Base-by-base conservation (phyloP, 2,797 vertebrate genomes). In the Sarcoramphus papa region DNA sequence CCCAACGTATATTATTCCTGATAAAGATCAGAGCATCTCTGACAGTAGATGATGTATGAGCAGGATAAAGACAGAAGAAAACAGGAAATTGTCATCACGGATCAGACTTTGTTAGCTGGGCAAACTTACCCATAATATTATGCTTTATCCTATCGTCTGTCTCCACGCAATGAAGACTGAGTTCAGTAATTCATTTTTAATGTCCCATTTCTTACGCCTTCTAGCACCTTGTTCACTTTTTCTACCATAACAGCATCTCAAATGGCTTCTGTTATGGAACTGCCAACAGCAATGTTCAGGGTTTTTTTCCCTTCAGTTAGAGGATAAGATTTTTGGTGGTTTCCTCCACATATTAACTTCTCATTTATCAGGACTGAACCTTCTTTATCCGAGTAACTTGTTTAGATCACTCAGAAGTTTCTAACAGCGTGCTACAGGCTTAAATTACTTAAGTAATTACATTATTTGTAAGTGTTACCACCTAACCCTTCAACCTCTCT, bases 151-250 rank as follows among this genome's bases (percentile, higher is more conserved):
- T 79, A 56, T 59, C 27, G 9, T 72, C 81, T 91, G 50, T 88
- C 91, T 92, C 35, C 76, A 65, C 1, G 7, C 85, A 91, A 65
- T 68, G 68, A 93, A 94, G 91, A 68, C 72, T 3, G 14, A 94
- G 82, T 25, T 93, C 79, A 80, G 91, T 84, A 94, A 96, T 93
- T 88, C 54, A 95, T 92, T 96, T 96, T 91, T 96, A 94, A 95
- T 90, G 79, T 57, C 75, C 57, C 81, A 92, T 95, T 96, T 93
- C 93, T 93, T 94, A 93, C 25, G 13, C 88, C 89, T 94, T 95
- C 95, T 43, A 96, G 92, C 84, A 72, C 62, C 94, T 78, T 88
- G 86, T 88, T 92, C 91, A 37, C 57, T 96, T 95, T 95, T 92
- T 65, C 92, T 56, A 54, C 75, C 43, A 72, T 47, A 95, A 85